Percentiles rank a stretch among this genome's conserved stretches.
phyloP scores from a whole-genome alignment of 2,797 vertebrate species.

The Pygocentrus nattereri region DNA sequence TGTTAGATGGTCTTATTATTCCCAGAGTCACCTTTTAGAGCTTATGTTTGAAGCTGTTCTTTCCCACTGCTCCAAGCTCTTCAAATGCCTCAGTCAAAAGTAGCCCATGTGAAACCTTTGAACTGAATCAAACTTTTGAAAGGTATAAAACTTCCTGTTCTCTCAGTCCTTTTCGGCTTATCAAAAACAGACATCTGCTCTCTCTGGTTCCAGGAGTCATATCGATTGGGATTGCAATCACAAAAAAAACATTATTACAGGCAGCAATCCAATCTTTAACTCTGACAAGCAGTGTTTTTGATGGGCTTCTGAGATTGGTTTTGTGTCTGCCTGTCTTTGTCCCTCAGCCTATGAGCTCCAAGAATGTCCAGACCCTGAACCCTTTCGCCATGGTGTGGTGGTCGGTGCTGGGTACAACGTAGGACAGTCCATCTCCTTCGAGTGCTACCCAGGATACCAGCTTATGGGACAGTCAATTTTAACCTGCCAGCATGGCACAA shows the following conservation, averaged over 20 bases:
- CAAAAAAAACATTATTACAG: slow-evolving; percentile 49
- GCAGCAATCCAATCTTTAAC: slow-evolving; percentile 24
- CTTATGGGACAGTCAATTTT: slow-evolving; percentile 91
- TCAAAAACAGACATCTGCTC: slow-evolving; percentile 35
- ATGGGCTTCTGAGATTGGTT: slow-evolving; percentile 41
- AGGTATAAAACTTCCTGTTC: slow-evolving; percentile 34
- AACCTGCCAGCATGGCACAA: slow-evolving; percentile 95
- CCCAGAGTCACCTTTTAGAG: not conserved
- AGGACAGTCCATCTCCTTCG: slow-evolving; percentile 97
- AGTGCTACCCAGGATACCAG: slow-evolving; percentile 93
- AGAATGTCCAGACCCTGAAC: slow-evolving; percentile 95
- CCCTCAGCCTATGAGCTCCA: slow-evolving; percentile 86
- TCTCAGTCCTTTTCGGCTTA: slow-evolving; percentile 31
- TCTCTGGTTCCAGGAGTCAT: slow-evolving; percentile 10
- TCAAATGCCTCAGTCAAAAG: slow-evolving; percentile 11
- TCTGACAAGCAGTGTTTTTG: slow-evolving; percentile 34
- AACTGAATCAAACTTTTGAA: slow-evolving; percentile 20
- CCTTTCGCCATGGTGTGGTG: slow-evolving; percentile 91
- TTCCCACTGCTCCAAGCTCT: not conserved
- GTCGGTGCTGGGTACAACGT: slow-evolving; percentile 95
- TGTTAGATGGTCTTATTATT: not conserved
- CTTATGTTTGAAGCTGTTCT: slow-evolving; percentile 7
- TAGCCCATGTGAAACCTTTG: not conserved
- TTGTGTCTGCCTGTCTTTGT: slow-evolving; percentile 35
- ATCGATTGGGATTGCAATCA: slow-evolving; percentile 42